Evolutionary conservation across 2,113 vertebrate genomes (phyloP).

Genomic region (Ctenomys sociabilis): DNA sequence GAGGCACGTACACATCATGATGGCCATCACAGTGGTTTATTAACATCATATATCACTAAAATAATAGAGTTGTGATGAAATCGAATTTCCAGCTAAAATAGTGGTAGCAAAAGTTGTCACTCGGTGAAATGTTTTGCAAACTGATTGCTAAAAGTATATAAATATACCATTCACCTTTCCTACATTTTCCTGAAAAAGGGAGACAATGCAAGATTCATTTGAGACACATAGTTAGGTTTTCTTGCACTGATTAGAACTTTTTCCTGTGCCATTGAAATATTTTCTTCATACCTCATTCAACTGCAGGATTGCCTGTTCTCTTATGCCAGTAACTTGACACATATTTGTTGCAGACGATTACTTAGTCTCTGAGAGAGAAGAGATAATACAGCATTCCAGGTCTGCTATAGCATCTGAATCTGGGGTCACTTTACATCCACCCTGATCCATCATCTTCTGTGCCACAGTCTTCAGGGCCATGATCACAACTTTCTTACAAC

Average conservation of each 20-base stretch:
- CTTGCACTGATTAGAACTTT: background rate
- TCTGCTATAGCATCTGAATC: rapidly evolving
- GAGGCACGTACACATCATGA: conserved; percentile 73
- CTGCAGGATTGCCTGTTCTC: background rate
- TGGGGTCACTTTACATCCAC: background rate
- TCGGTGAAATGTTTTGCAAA: conserved; percentile 35
- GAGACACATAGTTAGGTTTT: background rate
- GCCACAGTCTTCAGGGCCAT: background rate
- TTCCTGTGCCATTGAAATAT: background rate
- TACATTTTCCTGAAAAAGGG: background rate
- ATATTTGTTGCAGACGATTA: background rate
- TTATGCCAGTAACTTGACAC: background rate
- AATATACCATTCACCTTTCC: conserved; percentile 16
- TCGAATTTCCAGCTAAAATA: conserved; percentile 68
- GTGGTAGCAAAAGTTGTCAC: conserved; percentile 51
- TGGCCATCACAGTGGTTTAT: conserved; percentile 76
- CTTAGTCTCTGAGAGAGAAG: background rate
- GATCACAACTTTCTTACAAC: background rate
- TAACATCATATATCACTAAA: conserved; percentile 74
- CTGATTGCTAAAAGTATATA: conserved; percentile 59
- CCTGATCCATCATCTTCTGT: background rate
- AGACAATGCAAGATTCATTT: background rate
- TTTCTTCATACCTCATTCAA: background rate
- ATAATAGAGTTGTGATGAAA: conserved; percentile 62
- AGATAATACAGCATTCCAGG: background rate